phyloP scores from a whole-genome alignment of 2,113 vertebrate species.

The Mionectes macconnelli region DNA sequence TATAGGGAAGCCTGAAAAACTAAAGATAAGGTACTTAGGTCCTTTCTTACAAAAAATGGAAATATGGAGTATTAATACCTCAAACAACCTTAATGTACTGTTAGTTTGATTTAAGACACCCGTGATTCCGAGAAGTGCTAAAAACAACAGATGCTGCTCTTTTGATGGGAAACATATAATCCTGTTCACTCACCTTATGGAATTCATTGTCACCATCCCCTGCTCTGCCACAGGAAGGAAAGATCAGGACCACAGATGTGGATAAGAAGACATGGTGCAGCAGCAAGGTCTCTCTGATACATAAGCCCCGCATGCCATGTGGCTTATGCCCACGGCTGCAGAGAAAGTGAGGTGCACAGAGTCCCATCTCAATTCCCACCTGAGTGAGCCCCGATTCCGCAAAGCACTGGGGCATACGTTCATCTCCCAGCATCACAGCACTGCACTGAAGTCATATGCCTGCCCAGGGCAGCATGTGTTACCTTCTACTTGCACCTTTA shows the following conservation, averaged over 20 bases:
- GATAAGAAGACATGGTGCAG: rapidly evolving
- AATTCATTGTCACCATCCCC: not conserved
- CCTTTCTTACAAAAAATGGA: not conserved
- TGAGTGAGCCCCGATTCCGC: not conserved
- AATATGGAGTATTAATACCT: slow-evolving; percentile 35
- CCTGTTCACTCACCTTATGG: slow-evolving; percentile 37
- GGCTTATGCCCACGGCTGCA: not conserved
- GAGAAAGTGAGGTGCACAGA: too few species aligned
- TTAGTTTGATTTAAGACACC: slow-evolving; percentile 27
- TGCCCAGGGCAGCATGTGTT: not conserved
- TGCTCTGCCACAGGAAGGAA: not conserved
- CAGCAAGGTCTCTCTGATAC: not conserved
- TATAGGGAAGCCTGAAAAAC: not conserved
- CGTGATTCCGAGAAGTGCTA: slow-evolving; percentile 22
- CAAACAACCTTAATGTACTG: slow-evolving; percentile 48
- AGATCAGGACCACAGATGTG: not conserved
- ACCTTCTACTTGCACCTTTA: not conserved
- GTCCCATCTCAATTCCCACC: not conserved
- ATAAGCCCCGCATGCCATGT: not conserved
- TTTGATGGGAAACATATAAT: slow-evolving; percentile 22
- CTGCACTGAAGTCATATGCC: not conserved
- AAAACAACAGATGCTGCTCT: slow-evolving; percentile 63
- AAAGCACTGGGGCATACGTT: not conserved
- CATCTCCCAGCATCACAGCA: not conserved
- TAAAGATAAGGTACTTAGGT: not conserved